phyloP scores from a whole-genome alignment of 2,113 vertebrate species.

The Psilopogon haemacephalus region DNA sequence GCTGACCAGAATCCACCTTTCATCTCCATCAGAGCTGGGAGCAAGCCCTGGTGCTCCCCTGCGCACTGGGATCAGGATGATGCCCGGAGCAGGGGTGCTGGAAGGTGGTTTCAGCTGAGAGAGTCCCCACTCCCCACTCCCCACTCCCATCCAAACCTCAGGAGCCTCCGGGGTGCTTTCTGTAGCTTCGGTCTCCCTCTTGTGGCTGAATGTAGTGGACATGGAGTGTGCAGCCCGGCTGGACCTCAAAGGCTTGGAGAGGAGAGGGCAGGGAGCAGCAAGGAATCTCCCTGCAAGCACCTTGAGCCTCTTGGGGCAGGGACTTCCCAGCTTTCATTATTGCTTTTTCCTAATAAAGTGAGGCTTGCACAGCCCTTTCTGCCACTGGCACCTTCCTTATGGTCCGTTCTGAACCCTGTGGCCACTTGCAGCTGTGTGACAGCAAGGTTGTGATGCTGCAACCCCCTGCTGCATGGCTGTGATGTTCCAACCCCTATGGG shows the following conservation, averaged over 20 bases:
- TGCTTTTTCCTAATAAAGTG: background rate
- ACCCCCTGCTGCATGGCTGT: too few species aligned
- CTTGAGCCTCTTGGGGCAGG: background rate
- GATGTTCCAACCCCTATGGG: too few species aligned
- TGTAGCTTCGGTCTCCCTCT: constrained; percentile 59
- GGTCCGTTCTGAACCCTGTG: accelerated
- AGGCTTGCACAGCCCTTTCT: background rate
- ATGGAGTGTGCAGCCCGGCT: accelerated
- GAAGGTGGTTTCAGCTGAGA: background rate
- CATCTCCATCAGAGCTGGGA: accelerated
- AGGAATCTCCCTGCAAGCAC: accelerated
- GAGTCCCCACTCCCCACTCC: background rate
- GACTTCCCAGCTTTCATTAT: background rate
- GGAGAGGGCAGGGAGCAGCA: accelerated
- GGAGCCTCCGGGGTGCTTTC: constrained; percentile 10
- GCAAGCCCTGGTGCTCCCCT: accelerated
- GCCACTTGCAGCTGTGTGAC: background rate
- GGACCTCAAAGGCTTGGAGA: accelerated
- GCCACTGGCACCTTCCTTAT: background rate
- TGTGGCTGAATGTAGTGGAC: background rate
- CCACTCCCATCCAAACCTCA: background rate
- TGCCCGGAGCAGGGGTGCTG: accelerated
- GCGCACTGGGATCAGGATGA: accelerated
- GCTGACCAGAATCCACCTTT: background rate
- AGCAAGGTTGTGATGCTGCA: accelerated